A percentile compares a stretch with the other conserved stretches of the same genome.
Evolutionary conservation across 2,888 invertebrate genomes (phyloP).

Genomic region (Agriopis aurantiaria): DNA sequence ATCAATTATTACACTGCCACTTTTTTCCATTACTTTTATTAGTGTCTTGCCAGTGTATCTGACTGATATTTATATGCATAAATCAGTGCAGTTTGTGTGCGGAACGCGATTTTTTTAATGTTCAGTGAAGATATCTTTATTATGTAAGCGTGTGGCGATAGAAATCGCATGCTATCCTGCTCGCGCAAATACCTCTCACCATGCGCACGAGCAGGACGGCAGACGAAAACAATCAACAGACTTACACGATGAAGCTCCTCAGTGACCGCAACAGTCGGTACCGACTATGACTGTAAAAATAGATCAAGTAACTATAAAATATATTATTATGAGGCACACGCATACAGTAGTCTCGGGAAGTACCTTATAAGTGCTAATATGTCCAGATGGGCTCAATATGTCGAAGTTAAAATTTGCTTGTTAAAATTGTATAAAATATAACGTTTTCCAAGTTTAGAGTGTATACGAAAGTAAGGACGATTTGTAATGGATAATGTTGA

Average conservation of each 20-base stretch:
- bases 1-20: slow-evolving; percentile 28
- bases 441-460: slow-evolving; percentile 76
- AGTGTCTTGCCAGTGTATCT: slow-evolving; percentile 39
- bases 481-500: slow-evolving; percentile 55
- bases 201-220: too few species aligned
- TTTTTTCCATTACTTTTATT: slow-evolving; percentile 14
- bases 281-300: slow-evolving; percentile 74
- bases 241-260: slow-evolving; percentile 34
- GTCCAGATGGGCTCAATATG: slow-evolving; percentile 62
- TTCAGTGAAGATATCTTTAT: slow-evolving; percentile 34
- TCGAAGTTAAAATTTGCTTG: slow-evolving; percentile 71
- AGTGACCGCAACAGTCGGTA: slow-evolving; percentile 46
- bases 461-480: slow-evolving; percentile 58
- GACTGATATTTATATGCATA: slow-evolving; percentile 33
- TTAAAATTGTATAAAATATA: slow-evolving; percentile 75
- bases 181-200: too few species aligned
- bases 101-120: slow-evolving; percentile 50
- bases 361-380: slow-evolving; percentile 66
- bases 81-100: slow-evolving; percentile 54
- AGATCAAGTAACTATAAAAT: slow-evolving; percentile 77
- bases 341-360: slow-evolving; percentile 63
- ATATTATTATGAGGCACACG: slow-evolving; percentile 69
- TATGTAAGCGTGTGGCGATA: too few species aligned
- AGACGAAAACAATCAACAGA: too few species aligned
- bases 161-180: too few species aligned